These are phyloP conservation scores for Fabriciana adippe DNA, from an alignment of 2,888 invertebrate species.

Conservation along the genomic window DNA sequence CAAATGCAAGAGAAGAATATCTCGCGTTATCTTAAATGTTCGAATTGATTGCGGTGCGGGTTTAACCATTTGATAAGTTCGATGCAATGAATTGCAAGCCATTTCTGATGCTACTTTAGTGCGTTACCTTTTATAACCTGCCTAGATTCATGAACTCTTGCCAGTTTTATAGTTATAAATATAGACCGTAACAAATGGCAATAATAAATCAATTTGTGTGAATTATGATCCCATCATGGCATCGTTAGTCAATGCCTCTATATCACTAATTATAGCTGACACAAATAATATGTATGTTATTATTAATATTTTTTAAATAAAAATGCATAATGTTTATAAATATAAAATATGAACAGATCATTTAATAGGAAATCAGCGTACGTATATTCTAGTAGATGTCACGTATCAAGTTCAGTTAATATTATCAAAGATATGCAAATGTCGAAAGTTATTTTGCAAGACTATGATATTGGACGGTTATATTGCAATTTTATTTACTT, in stretches of 20 bases:
- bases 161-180: conserved; percentile 17
- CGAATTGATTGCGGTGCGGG: conserved; percentile 30
- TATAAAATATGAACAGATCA: too few species aligned
- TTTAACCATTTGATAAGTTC: conserved; percentile 28
- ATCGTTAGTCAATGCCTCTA: not conserved
- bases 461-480: not conserved
- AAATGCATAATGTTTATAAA: too few species aligned
- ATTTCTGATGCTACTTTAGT: conserved; percentile 1
- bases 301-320: too few species aligned
- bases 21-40: conserved; percentile 22
- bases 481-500: conserved; percentile 1
- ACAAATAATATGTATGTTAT: too few species aligned
- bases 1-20: conserved; percentile 24
- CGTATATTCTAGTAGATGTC: too few species aligned
- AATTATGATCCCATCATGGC: conserved; percentile 14
- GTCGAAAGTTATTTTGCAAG: not conserved
- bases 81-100: conserved; percentile 18
- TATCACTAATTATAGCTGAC: too few species aligned
- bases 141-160: conserved; percentile 23
- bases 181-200: conserved; percentile 2
- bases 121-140: conserved; percentile 24
- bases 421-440: not conserved
- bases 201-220: conserved; percentile 17
- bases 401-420: too few species aligned
- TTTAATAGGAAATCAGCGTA: too few species aligned